Conservation (phyloP, 2,888 invertebrate genomes). For the Tetramorium bicarinatum region DNA sequence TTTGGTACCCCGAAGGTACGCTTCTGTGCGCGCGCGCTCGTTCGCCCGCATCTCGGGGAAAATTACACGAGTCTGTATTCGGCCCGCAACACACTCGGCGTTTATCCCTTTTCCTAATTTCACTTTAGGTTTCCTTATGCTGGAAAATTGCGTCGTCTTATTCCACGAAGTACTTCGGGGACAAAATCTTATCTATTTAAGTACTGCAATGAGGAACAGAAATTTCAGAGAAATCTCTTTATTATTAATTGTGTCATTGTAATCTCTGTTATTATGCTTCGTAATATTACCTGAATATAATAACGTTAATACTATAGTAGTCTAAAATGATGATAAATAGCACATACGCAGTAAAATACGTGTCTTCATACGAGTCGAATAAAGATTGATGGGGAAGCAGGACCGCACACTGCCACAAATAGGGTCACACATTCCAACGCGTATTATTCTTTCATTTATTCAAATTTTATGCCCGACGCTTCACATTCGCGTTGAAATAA, state of each 20-base stretch:
- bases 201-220: background rate
- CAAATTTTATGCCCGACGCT: conserved; percentile 50
- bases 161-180: background rate
- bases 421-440: background rate
- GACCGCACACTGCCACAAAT: background rate
- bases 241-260: conserved; percentile 17
- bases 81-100: conserved; percentile 3
- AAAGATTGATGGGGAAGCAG: conserved; percentile 5
- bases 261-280: conserved; percentile 4
- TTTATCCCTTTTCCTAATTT: conserved; percentile 13
- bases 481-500: conserved; percentile 32
- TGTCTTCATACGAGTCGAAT: background rate
- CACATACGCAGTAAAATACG: background rate
- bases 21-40: background rate
- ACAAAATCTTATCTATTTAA: conserved; percentile 31
- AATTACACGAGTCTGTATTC: conserved; percentile 24
- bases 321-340: conserved; percentile 12
- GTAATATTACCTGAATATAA: background rate
- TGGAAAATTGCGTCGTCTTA: conserved; percentile 26
- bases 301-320: background rate
- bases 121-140: conserved; percentile 30
- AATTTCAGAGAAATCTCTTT: background rate
- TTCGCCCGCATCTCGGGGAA: conserved; percentile 28
- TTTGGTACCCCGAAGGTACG: background rate
- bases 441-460: conserved; percentile 53